Evolutionary conservation across 2,888 invertebrate genomes (phyloP), one percentile per base, ranked within the genome.

Genomic region (Chaitophorus viminalis): DNA sequence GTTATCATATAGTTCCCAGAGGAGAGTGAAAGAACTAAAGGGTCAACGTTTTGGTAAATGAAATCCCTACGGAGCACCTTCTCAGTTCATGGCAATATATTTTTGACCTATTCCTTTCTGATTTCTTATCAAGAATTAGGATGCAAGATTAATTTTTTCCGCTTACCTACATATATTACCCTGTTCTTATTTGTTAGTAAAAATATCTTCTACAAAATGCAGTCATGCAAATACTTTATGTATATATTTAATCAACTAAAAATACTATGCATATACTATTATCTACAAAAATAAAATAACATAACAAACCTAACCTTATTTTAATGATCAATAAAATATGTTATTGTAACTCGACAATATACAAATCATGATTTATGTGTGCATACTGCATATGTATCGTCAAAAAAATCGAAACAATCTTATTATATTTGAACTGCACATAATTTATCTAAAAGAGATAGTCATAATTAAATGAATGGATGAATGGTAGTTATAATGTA

Each of bases 41-140:
- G 81, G 81, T 81, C 39, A 54, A 39, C 75, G 72, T 86, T 86
- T 86, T 18, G 72, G 74, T 74, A 81, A 87, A 87, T 81, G 74
- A 74, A 79, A 87, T 87, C 87, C 81, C 79, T 1, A 39, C 6
- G 87, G 87, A 74, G 65, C 17, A 77, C 79, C 72, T 86, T 46
- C 33, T 52, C 33, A 18, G n/a, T 46, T n/a, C 68, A 18, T 14
- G 21, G 65, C 60, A 72, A 60, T 72, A 72, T 72, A 72, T 79
- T 81, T 74, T 68, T 74, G 60, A 54, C 21, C 18, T 14, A 31
- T 46, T 74, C 29, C 39, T 81, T 81, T 81, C 46, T 9, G 31
- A 33, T 46, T 74, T 65, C 87, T 79, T 79, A 79, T 86, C 78
- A 39, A 36, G 54, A 75, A 83, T 82, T 72, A 82, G 52, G 9